Conservation (phyloP, 23 tunicate genomes). For the Styela plicata region DNA sequence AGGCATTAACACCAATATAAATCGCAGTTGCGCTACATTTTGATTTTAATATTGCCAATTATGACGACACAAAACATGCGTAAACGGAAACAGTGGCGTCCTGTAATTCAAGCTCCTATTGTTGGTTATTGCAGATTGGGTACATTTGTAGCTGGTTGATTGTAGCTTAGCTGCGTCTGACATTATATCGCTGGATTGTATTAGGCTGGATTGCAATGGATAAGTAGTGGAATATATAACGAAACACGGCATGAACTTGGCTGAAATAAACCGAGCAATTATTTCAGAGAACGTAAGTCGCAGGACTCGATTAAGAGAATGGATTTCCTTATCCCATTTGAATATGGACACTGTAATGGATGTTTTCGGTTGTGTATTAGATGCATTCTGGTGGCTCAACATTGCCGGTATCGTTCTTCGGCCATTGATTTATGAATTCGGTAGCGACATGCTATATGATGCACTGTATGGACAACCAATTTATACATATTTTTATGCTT, state of each 20-base stretch:
- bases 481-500: no score
- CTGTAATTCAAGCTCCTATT: not conserved
- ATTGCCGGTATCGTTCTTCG: slow-evolving; percentile 7
- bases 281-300: not conserved
- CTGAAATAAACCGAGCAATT: not conserved
- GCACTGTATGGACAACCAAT: slow-evolving; percentile 15
- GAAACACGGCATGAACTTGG: not conserved
- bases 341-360: not conserved
- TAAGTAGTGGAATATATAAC: not conserved
- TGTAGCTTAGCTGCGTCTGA: no score
- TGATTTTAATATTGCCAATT: not conserved
- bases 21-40: no score
- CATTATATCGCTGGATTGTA: no score
- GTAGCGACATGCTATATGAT: not conserved
- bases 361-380: not conserved
- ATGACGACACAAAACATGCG: not conserved
- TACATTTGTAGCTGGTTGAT: no score
- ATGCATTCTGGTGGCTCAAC: slow-evolving; percentile 19
- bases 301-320: not conserved
- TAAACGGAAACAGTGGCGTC: not conserved
- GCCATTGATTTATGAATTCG: slow-evolving; percentile 5
- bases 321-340: not conserved
- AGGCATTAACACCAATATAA: no score
- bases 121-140: no score
- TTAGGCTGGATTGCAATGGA: not conserved